Evolutionary conservation across 2,797 vertebrate species (phyloP).

Genomic region (Helarctos malayanus): DNA sequence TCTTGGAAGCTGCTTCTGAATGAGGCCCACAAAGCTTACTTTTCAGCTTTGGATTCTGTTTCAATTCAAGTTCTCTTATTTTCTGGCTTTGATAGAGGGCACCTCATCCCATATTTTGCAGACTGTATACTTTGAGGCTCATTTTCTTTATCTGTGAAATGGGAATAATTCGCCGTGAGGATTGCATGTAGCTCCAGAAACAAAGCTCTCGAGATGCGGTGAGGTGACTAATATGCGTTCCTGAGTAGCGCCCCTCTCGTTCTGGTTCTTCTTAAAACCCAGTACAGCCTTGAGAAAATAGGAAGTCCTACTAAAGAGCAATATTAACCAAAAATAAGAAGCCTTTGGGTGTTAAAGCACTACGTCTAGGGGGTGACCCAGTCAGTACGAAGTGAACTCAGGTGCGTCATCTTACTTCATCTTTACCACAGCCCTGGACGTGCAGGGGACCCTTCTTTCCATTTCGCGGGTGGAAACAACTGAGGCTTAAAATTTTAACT

Average conservation of each 20-base stretch:
- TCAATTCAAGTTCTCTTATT: background rate
- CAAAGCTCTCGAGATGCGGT: background rate
- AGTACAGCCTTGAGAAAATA: background rate
- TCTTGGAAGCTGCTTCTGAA: background rate
- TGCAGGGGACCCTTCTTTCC: background rate
- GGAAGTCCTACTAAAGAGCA: background rate
- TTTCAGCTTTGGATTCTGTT: background rate
- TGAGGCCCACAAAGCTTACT: background rate
- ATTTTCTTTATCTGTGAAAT: background rate
- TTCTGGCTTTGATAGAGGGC: background rate
- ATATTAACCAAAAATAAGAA: background rate
- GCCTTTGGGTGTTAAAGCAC: background rate
- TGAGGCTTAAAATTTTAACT: constrained; percentile 25
- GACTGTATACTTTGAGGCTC: background rate
- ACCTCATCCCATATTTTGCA: background rate
- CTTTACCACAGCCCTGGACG: background rate
- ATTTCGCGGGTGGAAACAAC: background rate
- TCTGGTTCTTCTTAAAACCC: constrained; percentile 4
- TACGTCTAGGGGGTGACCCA: background rate
- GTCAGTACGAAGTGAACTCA: background rate
- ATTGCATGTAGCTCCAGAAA: background rate
- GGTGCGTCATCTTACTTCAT: background rate
- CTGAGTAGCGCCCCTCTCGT: background rate
- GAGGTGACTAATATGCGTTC: background rate
- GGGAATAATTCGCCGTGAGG: background rate